Percentiles rank a stretch among this genome's conserved stretches.
phyloP scores from a whole-genome alignment of 2,797 vertebrate species.

The Eremophila alpestris region DNA sequence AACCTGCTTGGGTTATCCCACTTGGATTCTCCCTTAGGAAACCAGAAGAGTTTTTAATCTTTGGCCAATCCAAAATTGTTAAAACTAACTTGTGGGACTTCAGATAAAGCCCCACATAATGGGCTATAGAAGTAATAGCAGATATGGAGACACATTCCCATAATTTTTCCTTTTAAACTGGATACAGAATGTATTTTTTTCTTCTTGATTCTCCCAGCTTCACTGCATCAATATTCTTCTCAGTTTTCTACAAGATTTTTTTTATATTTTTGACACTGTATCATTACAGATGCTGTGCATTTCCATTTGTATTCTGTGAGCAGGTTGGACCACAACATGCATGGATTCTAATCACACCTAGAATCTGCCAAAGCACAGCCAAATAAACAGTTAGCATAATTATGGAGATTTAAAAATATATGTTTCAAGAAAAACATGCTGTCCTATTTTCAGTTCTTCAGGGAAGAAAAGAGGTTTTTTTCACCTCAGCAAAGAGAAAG shows the following conservation, averaged over 20 bases:
- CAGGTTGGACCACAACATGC: neutral
- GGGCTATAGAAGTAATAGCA: neutral
- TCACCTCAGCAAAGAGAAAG: neutral
- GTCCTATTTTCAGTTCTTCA: neutral
- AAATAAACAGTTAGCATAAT: slow-evolving; percentile 4
- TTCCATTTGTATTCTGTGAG: slow-evolving; percentile 7
- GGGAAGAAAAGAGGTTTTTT: neutral
- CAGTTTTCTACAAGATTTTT: neutral
- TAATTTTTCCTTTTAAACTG: neutral
- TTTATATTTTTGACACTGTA: neutral
- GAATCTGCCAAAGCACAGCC: neutral
- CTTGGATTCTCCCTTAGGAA: neutral
- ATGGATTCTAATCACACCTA: neutral
- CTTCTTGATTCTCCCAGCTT: neutral
- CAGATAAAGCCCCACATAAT: neutral
- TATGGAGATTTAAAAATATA: neutral
- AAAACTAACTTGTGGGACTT: neutral
- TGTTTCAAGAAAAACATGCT: neutral
- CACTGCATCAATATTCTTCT: neutral
- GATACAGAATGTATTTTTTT: neutral
- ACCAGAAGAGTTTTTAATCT: neutral
- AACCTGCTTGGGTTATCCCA: neutral
- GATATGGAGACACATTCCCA: neutral
- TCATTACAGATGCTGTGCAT: neutral
- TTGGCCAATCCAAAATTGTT: neutral